Percentiles rank a stretch among this genome's conserved stretches.
These are phyloP conservation scores for Drosophila mayaguana DNA, from an alignment of 2,888 invertebrate genomes.

Conservation along the genomic window DNA sequence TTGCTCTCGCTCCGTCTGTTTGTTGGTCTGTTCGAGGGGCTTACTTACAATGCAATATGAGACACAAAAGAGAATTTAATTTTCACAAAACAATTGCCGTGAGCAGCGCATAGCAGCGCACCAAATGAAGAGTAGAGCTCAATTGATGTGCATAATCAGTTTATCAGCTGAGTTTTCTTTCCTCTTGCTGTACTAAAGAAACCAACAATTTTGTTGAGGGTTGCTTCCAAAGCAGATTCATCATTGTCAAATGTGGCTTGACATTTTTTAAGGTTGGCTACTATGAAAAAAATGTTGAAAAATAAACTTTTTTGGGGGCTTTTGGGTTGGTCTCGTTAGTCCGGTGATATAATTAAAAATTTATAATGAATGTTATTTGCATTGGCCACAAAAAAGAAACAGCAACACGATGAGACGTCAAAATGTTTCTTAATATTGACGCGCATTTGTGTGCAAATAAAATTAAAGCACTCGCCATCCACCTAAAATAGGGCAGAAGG, in stretches of 20 bases:
- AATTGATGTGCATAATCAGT: constrained; percentile 81
- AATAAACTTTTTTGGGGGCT: constrained; percentile 63
- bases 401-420: constrained; percentile 51
- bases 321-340: constrained; percentile 48
- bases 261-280: constrained; percentile 62
- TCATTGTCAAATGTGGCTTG: constrained; percentile 78
- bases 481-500: constrained; percentile 50
- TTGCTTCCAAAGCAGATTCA: constrained; percentile 67
- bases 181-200: background rate
- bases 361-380: constrained; percentile 83
- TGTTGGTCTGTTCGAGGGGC: background rate
- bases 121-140: constrained; percentile 55
- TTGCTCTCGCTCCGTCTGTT: constrained; percentile 1
- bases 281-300: constrained; percentile 36
- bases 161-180: constrained; percentile 62
- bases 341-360: constrained; percentile 76
- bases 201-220: constrained; percentile 27
- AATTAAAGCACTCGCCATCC: constrained; percentile 63
- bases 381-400: constrained; percentile 65
- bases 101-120: constrained; percentile 34
- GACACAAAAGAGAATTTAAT: constrained; percentile 73
- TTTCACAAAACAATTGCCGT: constrained; percentile 77
- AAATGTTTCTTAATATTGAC: constrained; percentile 69
- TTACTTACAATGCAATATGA: constrained; percentile 43
- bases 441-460: constrained; percentile 78